phyloP scores from a whole-genome alignment of 2,888 invertebrate species.

The Corythucha ciliata region DNA sequence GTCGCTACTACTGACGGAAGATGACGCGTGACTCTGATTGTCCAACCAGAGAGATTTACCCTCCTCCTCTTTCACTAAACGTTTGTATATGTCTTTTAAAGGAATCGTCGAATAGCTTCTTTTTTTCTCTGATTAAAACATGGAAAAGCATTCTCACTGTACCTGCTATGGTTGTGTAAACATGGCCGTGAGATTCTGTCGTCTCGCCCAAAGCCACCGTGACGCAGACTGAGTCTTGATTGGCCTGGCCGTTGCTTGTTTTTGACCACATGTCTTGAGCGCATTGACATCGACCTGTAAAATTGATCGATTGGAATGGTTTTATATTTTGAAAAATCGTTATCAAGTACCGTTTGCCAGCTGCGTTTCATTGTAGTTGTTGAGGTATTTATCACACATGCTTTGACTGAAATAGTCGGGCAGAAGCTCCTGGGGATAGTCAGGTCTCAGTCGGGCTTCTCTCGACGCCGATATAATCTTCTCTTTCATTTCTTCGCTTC shows the following conservation, averaged over 20 bases:
- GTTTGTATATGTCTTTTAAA: neutral
- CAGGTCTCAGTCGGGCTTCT: conserved; percentile 50
- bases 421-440: conserved; percentile 50
- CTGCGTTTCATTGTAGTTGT: conserved; percentile 38
- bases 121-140: neutral
- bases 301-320: too few relatives aligned
- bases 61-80: conserved; percentile 51
- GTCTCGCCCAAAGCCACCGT: conserved; percentile 36
- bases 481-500: conserved; percentile 55
- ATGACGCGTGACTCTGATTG: conserved; percentile 58
- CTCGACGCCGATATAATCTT: conserved; percentile 57
- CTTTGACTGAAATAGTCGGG: conserved; percentile 37
- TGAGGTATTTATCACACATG: conserved; percentile 39
- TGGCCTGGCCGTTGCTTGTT: conserved; percentile 25
- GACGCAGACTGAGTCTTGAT: conserved; percentile 37
- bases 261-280: conserved; percentile 27
- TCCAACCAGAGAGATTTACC: conserved; percentile 59
- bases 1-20: conserved; percentile 54
- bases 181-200: conserved; percentile 36
- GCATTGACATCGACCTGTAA: conserved; percentile 26
- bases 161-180: conserved; percentile 39
- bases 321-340: neutral
- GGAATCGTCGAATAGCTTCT: neutral
- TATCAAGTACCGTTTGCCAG: conserved; percentile 35
- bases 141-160: neutral